Conservation (phyloP, 2,113 vertebrate species). For the Nycticryphes semicollaris region DNA sequence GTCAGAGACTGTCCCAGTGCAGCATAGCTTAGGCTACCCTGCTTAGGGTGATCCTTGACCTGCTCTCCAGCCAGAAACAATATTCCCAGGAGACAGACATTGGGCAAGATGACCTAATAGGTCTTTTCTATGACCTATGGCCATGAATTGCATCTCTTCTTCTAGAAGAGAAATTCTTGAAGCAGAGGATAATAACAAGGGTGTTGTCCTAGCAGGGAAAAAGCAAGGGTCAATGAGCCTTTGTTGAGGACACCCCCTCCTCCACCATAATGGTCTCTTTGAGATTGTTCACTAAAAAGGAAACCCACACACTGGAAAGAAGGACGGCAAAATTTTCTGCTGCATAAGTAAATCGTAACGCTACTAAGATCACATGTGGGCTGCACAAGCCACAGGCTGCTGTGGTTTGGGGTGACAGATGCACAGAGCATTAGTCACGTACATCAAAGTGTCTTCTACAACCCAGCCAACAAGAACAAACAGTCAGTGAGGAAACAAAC, state of each 20-base stretch:
- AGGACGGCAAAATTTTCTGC: not conserved
- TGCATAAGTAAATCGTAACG: not conserved
- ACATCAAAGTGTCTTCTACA: not conserved
- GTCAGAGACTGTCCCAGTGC: accelerated
- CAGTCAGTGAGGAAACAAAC: not conserved
- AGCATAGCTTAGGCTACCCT: not conserved
- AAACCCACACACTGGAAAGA: not conserved
- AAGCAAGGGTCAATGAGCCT: not conserved
- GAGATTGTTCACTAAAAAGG: not conserved
- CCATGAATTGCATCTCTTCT: not conserved
- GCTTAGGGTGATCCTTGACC: not conserved
- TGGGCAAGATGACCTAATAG: not conserved
- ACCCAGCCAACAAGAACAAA: not conserved
- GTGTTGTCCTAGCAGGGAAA: not conserved
- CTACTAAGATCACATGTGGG: not conserved
- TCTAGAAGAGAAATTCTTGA: not conserved
- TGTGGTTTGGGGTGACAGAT: not conserved
- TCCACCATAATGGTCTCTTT: constrained; percentile 7
- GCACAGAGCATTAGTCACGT: not conserved
- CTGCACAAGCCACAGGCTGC: not conserved
- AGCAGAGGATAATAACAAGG: not conserved
- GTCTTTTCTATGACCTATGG: not conserved
- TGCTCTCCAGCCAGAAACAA: not conserved
- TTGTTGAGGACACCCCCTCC: not conserved
- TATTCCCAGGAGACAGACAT: not conserved